phyloP scores from a whole-genome alignment of 2,113 vertebrate species.

The Myiozetetes cayanensis region DNA sequence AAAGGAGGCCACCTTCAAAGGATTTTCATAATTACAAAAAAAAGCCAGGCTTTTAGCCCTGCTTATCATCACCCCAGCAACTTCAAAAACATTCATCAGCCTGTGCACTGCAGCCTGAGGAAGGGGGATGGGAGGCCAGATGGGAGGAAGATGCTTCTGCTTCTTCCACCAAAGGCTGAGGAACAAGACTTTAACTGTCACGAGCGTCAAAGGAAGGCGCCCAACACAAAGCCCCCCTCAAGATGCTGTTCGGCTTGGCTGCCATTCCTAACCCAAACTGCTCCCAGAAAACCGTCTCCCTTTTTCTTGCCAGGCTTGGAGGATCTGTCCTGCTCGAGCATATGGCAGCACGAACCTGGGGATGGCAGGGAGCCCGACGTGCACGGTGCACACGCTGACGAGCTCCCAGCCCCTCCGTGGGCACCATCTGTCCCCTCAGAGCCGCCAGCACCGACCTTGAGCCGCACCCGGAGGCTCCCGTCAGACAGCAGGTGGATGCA shows the following conservation, averaged over 20 bases:
- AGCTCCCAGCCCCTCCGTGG: not conserved
- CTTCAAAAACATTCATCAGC: not conserved
- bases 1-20: constrained; percentile 65
- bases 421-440: not conserved
- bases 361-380: not conserved
- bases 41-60: constrained; percentile 19
- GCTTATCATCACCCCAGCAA: constrained; percentile 37
- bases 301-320: not conserved
- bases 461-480: constrained; percentile 76
- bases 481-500: constrained; percentile 88
- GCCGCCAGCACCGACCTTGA: constrained; percentile 77
- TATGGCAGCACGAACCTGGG: not conserved
- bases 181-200: not conserved
- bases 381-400: fast-evolving
- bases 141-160: not conserved
- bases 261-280: not conserved
- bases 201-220: not conserved
- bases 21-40: constrained; percentile 40
- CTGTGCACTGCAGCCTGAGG: not conserved
- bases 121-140: constrained; percentile 15
- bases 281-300: not conserved
- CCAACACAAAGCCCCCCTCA: not conserved
- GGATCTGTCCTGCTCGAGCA: not conserved
- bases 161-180: not conserved
- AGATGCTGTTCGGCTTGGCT: not conserved